Base-by-base conservation (phyloP, 2,888 invertebrate species). In the Ormyrus rosae region DNA sequence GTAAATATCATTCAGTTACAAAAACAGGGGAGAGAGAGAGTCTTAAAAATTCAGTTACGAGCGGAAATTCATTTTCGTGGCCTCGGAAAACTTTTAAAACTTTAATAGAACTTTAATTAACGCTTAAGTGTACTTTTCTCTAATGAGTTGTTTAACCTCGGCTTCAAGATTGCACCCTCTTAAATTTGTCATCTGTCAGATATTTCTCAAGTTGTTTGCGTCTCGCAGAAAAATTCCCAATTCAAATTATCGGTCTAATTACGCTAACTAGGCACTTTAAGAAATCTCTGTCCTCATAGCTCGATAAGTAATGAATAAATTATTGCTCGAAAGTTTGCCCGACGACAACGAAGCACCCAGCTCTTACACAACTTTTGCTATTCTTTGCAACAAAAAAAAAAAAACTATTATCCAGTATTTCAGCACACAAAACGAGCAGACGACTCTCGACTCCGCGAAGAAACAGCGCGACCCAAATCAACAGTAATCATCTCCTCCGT, bases 71-170 rank as follows among this genome's bases (percentile, higher is more conserved):
- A 80, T 77, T 73, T 71, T 69, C 72, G 50, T 55, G 58, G 13
- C 68, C 55, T 60, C 9, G 48, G 10, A 45, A 60, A 69, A 73
- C 55, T 76, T 80, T 80, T 56, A 67, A 80, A 68, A 80, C 68
- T 80, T 80, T 76, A 64, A 77, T 72, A 72, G 68, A 76, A 76
- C 61, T 80, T 80, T 72, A 72, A 80, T 80, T 80, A 71, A 80
- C 58, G 60, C 72, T 78, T 55, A 55, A 73, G 61, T 60, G 48
- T 68, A 58, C 78, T 72, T 70, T 70, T 58, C 65, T 64, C 74
- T 64, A 68, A 73, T 58, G 61, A 74, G 69, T 19, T 74, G 73
- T 48, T 74, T 74, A 34, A 56, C 77, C 55, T 67, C 67, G 13
- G 50, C 10, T 58, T 78, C 46, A 51, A 63, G 58, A 56, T 53